Evolutionary conservation across 2,113 vertebrate genomes (phyloP).

Genomic region (Rhinolophus ferrumequinum): DNA sequence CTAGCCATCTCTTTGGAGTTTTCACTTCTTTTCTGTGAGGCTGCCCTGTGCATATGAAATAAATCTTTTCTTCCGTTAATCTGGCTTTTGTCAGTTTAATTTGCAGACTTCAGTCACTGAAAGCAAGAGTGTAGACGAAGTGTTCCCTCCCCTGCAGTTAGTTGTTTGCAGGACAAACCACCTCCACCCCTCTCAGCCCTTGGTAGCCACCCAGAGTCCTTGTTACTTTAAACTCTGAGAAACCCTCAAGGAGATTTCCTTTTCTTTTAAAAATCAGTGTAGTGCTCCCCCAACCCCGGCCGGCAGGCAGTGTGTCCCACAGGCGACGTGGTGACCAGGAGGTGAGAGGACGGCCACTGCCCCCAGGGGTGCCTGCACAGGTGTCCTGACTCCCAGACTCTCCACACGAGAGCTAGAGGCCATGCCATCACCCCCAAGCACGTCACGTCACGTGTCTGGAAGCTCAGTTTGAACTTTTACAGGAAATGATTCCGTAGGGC

Average conservation of each 20-base stretch:
- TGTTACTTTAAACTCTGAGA: background rate
- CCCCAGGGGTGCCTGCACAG: too few species aligned
- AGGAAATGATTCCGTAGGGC: background rate
- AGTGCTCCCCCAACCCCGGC: accelerated
- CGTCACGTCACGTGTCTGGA: accelerated
- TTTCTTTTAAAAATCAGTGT: background rate
- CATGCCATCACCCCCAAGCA: background rate
- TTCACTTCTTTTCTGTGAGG: background rate
- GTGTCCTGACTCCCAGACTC: background rate
- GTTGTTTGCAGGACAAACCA: background rate
- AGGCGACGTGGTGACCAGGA: accelerated
- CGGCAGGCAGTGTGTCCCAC: background rate
- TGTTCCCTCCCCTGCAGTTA: too few species aligned
- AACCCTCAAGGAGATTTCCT: background rate
- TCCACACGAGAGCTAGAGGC: background rate
- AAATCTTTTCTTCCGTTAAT: background rate
- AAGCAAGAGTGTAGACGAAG: background rate
- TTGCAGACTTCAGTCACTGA: background rate
- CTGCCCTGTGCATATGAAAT: background rate
- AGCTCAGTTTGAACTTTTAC: background rate
- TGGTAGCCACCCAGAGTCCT: background rate
- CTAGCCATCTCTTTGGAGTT: background rate
- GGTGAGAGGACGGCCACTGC: accelerated
- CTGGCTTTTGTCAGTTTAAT: background rate
- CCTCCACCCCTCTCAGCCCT: background rate